These are phyloP conservation scores for Geophilus truncorum DNA, from an alignment of 2,888 invertebrate species.

Conservation along the genomic window DNA sequence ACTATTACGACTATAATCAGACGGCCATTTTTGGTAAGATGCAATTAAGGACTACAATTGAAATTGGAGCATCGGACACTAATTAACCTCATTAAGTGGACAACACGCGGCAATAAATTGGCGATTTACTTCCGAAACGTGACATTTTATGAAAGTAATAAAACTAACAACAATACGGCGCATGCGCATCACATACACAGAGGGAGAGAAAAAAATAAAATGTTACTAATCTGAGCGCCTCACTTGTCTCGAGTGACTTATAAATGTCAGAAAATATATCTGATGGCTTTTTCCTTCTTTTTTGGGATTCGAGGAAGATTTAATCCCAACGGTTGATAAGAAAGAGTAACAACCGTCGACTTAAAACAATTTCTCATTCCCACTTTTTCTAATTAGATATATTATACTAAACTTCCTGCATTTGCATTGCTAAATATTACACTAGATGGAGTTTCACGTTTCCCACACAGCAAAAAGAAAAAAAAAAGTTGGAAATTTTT, in stretches of 20 bases:
- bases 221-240: neutral
- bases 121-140: neutral
- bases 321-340: neutral
- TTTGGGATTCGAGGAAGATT: neutral
- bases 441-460: neutral
- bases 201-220: neutral
- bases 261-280: slow-evolving; percentile 5
- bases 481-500: neutral
- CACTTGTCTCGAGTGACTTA: slow-evolving; percentile 1
- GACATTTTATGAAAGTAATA: slow-evolving; percentile 19
- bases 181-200: neutral
- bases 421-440: neutral
- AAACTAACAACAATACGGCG: slow-evolving; percentile 2
- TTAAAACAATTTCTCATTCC: neutral
- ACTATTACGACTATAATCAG: neutral
- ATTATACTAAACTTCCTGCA: neutral
- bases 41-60: neutral
- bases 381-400: neutral
- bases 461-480: too few relatives aligned
- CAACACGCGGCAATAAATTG: neutral
- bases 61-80: slow-evolving; percentile 19
- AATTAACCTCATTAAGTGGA: slow-evolving; percentile 11
- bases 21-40: slow-evolving; percentile 16
- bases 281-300: neutral
- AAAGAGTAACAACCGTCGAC: neutral